These are phyloP conservation scores for Branchinecta sandiegonensis DNA, from an alignment of 2,888 invertebrate species.

Conservation along the genomic window DNA sequence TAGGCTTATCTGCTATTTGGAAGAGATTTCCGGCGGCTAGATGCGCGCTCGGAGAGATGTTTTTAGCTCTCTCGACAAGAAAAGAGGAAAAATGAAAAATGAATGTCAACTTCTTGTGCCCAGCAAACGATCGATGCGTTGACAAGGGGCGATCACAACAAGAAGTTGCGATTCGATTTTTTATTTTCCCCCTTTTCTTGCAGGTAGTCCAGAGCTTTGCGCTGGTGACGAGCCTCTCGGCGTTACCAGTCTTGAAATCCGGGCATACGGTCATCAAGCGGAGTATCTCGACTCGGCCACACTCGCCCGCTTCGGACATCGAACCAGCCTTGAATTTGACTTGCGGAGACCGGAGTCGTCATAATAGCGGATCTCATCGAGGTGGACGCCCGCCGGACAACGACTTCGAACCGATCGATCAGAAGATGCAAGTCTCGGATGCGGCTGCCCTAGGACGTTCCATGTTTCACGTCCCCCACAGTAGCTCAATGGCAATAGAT, in stretches of 20 bases:
- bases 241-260: background rate
- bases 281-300: background rate
- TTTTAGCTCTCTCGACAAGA: background rate
- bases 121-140: slow-evolving; percentile 21
- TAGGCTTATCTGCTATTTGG: background rate
- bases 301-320: background rate
- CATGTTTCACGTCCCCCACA: background rate
- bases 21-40: too few species aligned
- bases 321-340: slow-evolving; percentile 4
- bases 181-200: background rate
- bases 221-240: background rate
- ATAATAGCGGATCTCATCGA: background rate
- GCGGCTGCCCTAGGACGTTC: background rate
- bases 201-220: background rate
- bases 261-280: slow-evolving; percentile 1
- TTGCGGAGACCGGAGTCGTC: background rate
- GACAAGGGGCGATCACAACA: background rate
- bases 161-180: slow-evolving; percentile 10
- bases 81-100: slow-evolving; percentile 38
- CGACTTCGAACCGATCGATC: background rate
- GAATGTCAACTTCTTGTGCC: slow-evolving; percentile 70
- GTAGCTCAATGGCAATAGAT: slow-evolving; percentile 3
- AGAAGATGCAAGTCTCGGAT: background rate
- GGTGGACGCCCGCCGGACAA: background rate
- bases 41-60: too few species aligned